A percentile compares a stretch with the other conserved stretches of the same genome.
These are phyloP conservation scores for Mustelus asterias DNA, from an alignment of 2,113 vertebrate species.

Conservation along the genomic window DNA sequence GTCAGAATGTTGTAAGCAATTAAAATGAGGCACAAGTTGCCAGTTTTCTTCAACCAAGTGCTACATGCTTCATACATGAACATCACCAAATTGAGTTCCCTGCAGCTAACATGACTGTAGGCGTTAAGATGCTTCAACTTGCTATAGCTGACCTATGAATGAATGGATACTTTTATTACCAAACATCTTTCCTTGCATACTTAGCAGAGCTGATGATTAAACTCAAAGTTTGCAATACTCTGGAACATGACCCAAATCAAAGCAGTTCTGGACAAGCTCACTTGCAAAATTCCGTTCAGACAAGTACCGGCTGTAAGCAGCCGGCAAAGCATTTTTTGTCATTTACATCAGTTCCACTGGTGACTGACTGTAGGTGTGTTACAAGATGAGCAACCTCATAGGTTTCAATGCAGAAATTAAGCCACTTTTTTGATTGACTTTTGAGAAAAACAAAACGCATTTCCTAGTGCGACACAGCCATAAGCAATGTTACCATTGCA, in stretches of 20 bases:
- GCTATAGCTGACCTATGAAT: neutral
- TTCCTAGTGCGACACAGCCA: neutral
- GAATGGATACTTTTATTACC: neutral
- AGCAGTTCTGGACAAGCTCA: neutral
- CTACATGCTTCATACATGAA: neutral
- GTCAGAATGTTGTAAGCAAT: neutral
- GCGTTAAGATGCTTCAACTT: neutral
- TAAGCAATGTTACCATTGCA: neutral
- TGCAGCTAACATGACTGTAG: neutral
- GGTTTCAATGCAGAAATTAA: neutral
- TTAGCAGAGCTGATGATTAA: no score
- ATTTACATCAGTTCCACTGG: neutral
- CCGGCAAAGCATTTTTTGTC: neutral
- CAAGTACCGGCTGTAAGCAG: neutral
- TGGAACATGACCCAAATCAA: neutral
- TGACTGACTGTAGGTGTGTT: neutral
- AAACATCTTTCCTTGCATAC: no score
- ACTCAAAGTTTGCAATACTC: neutral
- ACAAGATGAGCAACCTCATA: neutral
- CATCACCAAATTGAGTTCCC: neutral
- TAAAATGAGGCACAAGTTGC: neutral
- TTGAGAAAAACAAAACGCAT: neutral
- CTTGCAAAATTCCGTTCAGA: neutral
- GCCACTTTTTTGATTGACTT: neutral
- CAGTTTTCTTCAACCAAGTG: neutral